A percentile compares a stretch with the other conserved stretches of the same genome.
Conservation (phyloP, 2,888 invertebrate genomes). For the Perizoma affinitatum region DNA sequence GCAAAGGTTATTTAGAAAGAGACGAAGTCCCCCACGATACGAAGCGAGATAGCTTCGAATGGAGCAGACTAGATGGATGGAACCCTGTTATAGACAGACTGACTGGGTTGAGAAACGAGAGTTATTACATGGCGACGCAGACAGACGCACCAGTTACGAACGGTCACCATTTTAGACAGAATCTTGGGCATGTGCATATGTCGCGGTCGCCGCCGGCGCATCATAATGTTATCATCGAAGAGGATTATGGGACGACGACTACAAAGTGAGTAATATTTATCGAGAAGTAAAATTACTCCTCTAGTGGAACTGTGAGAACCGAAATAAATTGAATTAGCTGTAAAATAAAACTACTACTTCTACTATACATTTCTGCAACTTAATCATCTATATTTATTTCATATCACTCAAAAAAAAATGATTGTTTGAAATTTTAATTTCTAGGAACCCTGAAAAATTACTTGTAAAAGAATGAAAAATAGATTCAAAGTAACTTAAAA, state of each 20-base stretch:
- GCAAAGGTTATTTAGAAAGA: constrained; percentile 77
- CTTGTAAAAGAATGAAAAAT: too few relatives aligned
- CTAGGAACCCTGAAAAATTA: too few relatives aligned
- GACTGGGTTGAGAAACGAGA: constrained; percentile 93
- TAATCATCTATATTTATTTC: too few relatives aligned
- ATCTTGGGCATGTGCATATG: constrained; percentile 73
- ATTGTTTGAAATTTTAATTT: too few relatives aligned
- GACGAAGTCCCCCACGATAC: constrained; percentile 78
- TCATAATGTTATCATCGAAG: constrained; percentile 87
- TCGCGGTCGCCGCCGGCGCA: constrained; percentile 76
- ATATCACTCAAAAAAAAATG: too few relatives aligned
- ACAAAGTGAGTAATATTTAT: constrained; percentile 47
- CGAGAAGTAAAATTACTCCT: too few relatives aligned
- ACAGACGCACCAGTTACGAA: constrained; percentile 83
- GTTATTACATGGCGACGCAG: constrained; percentile 94
- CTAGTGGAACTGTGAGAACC: too few relatives aligned
- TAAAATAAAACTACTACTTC: too few relatives aligned
- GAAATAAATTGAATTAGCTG: too few relatives aligned
- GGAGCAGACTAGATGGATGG: constrained; percentile 87
- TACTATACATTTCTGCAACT: too few relatives aligned
- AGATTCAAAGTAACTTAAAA: too few relatives aligned
- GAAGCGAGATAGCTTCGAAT: constrained; percentile 83
- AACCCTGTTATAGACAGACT: constrained; percentile 95
- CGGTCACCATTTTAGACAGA: constrained; percentile 69
- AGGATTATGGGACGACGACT: constrained; percentile 79